Conservation (phyloP, 1,140 invertebrate genomes). For the Conus betulinus region DNA sequence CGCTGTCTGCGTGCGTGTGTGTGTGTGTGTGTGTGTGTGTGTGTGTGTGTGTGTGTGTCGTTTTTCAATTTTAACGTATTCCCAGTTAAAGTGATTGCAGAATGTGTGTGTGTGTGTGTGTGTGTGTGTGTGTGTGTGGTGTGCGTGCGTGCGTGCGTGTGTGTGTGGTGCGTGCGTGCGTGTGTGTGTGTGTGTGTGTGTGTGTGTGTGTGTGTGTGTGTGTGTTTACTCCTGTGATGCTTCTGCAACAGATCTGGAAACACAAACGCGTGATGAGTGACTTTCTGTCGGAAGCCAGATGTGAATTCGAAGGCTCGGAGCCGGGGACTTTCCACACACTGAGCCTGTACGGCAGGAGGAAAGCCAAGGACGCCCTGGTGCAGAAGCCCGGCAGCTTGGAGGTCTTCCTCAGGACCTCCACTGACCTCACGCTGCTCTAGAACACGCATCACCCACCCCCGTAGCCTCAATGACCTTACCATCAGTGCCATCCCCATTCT, state of each 20-base stretch:
- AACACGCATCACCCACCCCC: background rate
- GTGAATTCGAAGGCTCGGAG: slow-evolving; percentile 60
- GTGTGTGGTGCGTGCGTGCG: too few relatives aligned
- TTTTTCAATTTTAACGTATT: too few relatives aligned
- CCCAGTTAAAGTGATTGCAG: too few relatives aligned
- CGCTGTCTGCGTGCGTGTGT: background rate
- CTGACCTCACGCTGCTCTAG: background rate
- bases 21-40: background rate
- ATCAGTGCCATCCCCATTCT: background rate
- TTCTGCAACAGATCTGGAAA: too few relatives aligned
- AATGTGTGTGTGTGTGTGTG: background rate
- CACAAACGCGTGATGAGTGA: slow-evolving; percentile 68
- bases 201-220: too few relatives aligned
- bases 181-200: too few relatives aligned
- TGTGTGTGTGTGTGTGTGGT: background rate
- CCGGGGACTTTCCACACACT: slow-evolving; percentile 48
- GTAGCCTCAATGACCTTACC: background rate
- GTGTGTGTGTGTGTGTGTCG: background rate
- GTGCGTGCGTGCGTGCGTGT: too few relatives aligned
- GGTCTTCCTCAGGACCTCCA: slow-evolving; percentile 45
- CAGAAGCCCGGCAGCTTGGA: slow-evolving; percentile 57
- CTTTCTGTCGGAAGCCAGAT: slow-evolving; percentile 72
- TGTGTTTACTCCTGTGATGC: too few relatives aligned
- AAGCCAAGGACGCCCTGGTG: slow-evolving; percentile 56
- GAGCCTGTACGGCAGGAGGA: slow-evolving; percentile 50